Conservation (phyloP, 2,797 vertebrate species). For the Ctenosaura bakeri region DNA sequence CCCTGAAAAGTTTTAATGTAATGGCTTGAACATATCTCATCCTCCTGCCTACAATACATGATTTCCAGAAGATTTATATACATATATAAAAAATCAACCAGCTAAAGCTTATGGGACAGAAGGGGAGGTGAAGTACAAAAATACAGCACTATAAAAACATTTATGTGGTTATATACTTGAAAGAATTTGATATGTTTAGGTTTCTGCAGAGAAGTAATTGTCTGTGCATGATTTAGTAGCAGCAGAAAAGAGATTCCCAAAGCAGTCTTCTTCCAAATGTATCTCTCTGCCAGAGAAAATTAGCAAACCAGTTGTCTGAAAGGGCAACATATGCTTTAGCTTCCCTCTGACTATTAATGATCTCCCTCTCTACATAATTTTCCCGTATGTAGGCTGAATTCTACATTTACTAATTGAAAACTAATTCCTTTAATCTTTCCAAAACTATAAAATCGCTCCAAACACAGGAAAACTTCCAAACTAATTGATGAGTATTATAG, state of each 20-base stretch:
- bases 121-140: background rate
- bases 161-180: background rate
- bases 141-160: fast-evolving
- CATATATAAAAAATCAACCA: fast-evolving
- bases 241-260: background rate
- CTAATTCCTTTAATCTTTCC: conserved; percentile 52
- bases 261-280: conserved; percentile 11
- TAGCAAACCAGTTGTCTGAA: conserved; percentile 1
- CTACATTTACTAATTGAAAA: conserved; percentile 61
- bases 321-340: conserved; percentile 15
- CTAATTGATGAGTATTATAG: conserved; percentile 66
- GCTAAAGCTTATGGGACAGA: background rate
- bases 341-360: conserved; percentile 53
- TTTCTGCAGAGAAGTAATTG: background rate
- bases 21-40: background rate
- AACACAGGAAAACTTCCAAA: conserved; percentile 64
- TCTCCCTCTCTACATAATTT: background rate
- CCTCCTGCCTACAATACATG: fast-evolving
- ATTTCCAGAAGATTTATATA: no score
- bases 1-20: background rate
- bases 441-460: conserved; percentile 68
- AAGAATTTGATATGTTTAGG: background rate
- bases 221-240: background rate
- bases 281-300: conserved; percentile 37
- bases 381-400: conserved; percentile 30